A percentile compares a stretch with the other conserved stretches of the same genome.
These are phyloP conservation scores for Thalassophryne amazonica DNA, from an alignment of 2,797 vertebrate genomes.

Conservation along the genomic window DNA sequence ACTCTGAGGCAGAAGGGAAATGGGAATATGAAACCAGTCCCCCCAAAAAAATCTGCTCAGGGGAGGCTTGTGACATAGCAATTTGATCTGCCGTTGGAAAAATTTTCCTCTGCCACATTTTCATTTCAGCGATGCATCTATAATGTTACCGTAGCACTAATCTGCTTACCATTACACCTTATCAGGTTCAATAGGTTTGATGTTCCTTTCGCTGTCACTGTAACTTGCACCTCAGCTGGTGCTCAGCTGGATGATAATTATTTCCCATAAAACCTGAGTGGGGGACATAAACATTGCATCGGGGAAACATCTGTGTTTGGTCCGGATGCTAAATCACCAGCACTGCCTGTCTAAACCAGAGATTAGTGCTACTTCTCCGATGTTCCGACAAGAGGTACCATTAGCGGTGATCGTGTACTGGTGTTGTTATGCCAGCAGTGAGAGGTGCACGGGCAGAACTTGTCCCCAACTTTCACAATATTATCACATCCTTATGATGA, in stretches of 20 bases:
- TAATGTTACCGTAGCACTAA: constrained; percentile 26
- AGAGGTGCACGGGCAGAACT: constrained; percentile 20
- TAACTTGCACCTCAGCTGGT: constrained; percentile 50
- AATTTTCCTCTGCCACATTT: no score
- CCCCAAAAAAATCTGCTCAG: no score
- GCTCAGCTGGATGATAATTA: constrained; percentile 57
- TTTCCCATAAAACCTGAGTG: constrained; percentile 64
- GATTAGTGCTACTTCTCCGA: no score
- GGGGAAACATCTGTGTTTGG: constrained; percentile 62
- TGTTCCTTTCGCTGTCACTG: constrained; percentile 29
- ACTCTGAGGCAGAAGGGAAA: no score
- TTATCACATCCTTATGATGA: constrained; percentile 3
- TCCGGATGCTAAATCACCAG: constrained; percentile 39
- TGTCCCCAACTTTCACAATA: constrained; percentile 9
- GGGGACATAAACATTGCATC: constrained; percentile 55
- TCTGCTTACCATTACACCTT: constrained; percentile 32
- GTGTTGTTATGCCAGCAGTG: constrained; percentile 18
- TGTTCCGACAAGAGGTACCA: constrained; percentile 48
- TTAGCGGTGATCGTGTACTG: constrained; percentile 34
- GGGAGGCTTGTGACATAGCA: no score
- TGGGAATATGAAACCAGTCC: no score
- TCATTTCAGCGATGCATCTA: constrained; percentile 6
- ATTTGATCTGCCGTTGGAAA: no score
- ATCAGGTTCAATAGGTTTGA: constrained; percentile 35
- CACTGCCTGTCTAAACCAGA: constrained; percentile 36